These are phyloP conservation scores for Scaptomyza montana DNA, from an alignment of 1,140 invertebrate species.

Conservation along the genomic window DNA sequence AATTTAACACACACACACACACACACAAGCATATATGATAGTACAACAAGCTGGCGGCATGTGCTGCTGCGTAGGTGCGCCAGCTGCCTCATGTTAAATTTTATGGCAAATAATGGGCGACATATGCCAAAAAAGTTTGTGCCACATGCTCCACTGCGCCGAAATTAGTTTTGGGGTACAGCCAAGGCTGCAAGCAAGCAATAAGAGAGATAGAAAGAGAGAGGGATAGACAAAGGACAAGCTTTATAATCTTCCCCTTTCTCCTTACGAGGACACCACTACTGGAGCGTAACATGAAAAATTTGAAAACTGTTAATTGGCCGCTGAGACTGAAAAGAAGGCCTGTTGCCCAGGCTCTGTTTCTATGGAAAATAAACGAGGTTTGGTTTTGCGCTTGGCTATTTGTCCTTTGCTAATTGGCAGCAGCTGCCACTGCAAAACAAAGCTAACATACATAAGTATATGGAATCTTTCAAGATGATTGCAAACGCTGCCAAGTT, in stretches of 20 bases:
- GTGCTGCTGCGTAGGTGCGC: constrained; percentile 35
- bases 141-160: constrained; percentile 64
- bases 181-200: constrained; percentile 43
- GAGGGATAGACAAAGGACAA: constrained; percentile 15
- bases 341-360: neutral
- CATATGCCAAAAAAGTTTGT: constrained; percentile 74
- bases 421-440: constrained; percentile 31
- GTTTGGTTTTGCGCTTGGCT: constrained; percentile 25
- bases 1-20: constrained; percentile 1
- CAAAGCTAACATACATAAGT: neutral
- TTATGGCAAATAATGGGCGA: constrained; percentile 72
- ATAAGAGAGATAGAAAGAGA: no score
- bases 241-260: constrained; percentile 36
- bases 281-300: constrained; percentile 40
- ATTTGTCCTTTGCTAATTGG: constrained; percentile 52
- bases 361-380: constrained; percentile 17
- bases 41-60: constrained; percentile 11
- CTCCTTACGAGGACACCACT: neutral
- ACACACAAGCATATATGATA: constrained; percentile 19
- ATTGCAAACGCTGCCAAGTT: constrained; percentile 10
- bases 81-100: constrained; percentile 61
- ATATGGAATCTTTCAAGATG: neutral
- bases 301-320: constrained; percentile 76
- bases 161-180: constrained; percentile 69
- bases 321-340: constrained; percentile 52